Evolutionary conservation across 2,797 vertebrate species (phyloP).

Genomic region (Peromyscus melanophrys): DNA sequence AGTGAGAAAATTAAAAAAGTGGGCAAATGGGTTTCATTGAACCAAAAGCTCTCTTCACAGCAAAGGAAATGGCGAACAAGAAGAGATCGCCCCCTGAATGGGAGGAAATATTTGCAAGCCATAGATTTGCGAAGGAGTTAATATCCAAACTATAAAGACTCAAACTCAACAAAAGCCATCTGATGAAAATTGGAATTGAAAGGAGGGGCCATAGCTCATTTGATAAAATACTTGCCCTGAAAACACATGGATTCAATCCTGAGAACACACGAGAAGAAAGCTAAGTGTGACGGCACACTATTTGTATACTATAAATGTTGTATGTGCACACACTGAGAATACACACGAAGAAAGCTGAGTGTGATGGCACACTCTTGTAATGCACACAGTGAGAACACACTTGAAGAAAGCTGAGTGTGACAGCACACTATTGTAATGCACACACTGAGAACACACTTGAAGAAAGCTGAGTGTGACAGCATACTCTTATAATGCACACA

Average conservation of each 20-base stretch:
- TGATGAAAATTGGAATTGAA: background rate
- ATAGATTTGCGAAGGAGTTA: background rate
- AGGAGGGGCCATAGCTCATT: background rate
- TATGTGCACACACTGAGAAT: too few relatives aligned
- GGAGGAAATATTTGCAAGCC: background rate
- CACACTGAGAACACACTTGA: background rate
- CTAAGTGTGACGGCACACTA: too few relatives aligned
- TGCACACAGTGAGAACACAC: background rate
- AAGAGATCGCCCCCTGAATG: too few relatives aligned
- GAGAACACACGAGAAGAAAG: background rate
- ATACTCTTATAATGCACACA: background rate
- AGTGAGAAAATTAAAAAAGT: background rate
- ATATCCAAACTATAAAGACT: background rate
- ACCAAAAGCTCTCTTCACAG: background rate
- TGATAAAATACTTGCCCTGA: background rate
- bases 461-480: background rate
- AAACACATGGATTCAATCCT: background rate
- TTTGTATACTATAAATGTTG: too few relatives aligned
- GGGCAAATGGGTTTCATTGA: background rate
- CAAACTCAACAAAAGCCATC: background rate
- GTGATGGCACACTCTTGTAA: background rate
- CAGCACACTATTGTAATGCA: background rate
- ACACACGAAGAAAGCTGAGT: too few relatives aligned
- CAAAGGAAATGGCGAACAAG: background rate
- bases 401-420: background rate